Base-by-base conservation (phyloP, 35 echinoderm and acorn worm species). In the Apostichopus parvimensis region DNA sequence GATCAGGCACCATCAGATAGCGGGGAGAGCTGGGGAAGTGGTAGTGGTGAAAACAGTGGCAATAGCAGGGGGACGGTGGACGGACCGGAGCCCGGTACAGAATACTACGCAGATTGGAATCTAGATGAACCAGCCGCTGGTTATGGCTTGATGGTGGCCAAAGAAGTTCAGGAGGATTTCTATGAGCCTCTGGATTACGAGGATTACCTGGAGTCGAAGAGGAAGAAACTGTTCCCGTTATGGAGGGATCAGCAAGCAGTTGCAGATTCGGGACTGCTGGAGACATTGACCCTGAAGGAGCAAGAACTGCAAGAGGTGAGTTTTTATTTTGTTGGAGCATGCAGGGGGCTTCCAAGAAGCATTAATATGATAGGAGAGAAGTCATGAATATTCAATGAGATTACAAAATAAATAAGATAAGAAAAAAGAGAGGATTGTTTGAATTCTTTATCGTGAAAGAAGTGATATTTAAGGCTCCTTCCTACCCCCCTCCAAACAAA, bases 161-260 rank as follows among this genome's bases (percentile, higher is more conserved):
- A 88, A 55, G 8, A 21, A 54, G 86, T 88, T 0, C 11, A 24
- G 5, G 86, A 88, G 62, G 64, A 64, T 26, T 17, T 88, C n/a
- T 88, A 88, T 17, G 86, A 88, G 52, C 86, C 86, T 5, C 61
- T 88, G 15, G 86, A 68, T 72, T 88, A 88, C 34, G 86, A 88
- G 24, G 62, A 88, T 20, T 88, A 88, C 68, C 21, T 88, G 64
- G 86, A 88, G 62, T 10, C 9, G 22, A 88, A 88, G 57, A 64
- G 86, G 23, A 88, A 88, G 86, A 88, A 88, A 55, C 86, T 88
- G 4, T 88, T 88, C 28, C 86, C 86, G 15, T 57, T 88, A 8
- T 88, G 86, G 86, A 68, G 86, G 24, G 86, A 88, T 52, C 86
- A 88, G 25, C 21, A 88, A 15, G 68, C 15, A 4, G 24, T 88